A percentile compares a stretch with the other conserved stretches of the same genome.
Conservation (phyloP, 2,113 vertebrate genomes). For the Gobiocypris rarus region DNA sequence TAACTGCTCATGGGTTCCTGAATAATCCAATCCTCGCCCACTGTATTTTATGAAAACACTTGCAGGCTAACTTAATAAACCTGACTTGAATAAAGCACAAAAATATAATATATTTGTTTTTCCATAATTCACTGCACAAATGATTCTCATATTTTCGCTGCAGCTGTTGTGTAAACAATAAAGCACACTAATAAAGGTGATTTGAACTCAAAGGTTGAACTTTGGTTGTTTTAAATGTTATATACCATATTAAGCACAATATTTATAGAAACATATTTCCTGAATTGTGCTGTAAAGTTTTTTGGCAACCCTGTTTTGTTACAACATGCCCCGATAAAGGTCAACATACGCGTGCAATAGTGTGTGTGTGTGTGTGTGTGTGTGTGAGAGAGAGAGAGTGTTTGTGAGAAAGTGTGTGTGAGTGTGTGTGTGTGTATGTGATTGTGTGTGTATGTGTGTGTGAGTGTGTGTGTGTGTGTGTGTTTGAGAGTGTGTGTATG, state of each 20-base stretch:
- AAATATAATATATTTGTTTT: background rate
- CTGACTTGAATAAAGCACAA: background rate
- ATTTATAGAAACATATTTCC: background rate
- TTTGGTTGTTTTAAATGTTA: background rate
- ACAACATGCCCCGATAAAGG: too few species aligned
- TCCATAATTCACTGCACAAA: background rate
- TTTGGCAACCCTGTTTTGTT: background rate
- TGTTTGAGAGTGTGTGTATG: too few species aligned
- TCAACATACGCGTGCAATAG: background rate
- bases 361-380: too few species aligned
- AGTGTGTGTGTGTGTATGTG: too few species aligned
- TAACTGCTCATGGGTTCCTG: slow-evolving; percentile 8
- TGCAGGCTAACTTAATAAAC: background rate
- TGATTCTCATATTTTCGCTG: too few species aligned
- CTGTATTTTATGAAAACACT: background rate
- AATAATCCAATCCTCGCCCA: background rate
- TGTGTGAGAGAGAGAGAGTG: too few species aligned
- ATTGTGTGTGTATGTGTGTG: too few species aligned
- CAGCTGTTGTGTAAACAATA: too few species aligned
- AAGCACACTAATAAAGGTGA: background rate
- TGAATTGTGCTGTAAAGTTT: background rate
- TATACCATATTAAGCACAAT: background rate
- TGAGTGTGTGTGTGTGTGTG: too few species aligned
- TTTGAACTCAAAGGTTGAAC: background rate
- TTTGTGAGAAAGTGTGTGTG: too few species aligned